Evolutionary conservation across 2,797 vertebrate species (phyloP).

Genomic region (Argyrosomus regius): DNA sequence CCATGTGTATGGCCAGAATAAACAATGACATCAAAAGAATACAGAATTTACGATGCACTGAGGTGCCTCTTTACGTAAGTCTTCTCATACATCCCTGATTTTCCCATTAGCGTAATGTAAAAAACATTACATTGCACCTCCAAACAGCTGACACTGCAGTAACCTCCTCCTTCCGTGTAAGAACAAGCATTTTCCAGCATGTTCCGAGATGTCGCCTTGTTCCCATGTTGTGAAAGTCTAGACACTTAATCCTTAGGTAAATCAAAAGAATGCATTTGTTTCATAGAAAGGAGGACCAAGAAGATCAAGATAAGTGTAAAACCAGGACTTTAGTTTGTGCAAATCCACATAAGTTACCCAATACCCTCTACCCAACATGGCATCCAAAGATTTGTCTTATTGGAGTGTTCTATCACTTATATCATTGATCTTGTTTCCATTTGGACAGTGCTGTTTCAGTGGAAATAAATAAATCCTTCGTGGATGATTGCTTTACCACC

Average conservation of each 20-base stretch:
- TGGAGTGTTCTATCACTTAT: conserved; percentile 4
- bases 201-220: conserved; percentile 8
- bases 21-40: conserved; percentile 16
- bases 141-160: conserved; percentile 16
- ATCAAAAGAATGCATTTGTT: conserved; percentile 49
- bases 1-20: neutral
- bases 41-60: conserved; percentile 5
- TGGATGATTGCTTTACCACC: conserved; percentile 64
- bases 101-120: conserved; percentile 52
- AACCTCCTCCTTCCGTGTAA: neutral
- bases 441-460: conserved; percentile 14
- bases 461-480: conserved; percentile 25
- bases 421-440: conserved; percentile 29
- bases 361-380: conserved; percentile 1
- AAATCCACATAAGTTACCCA: conserved; percentile 41
- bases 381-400: conserved; percentile 12
- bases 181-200: conserved; percentile 33
- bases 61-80: conserved; percentile 9
- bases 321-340: conserved; percentile 41
- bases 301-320: conserved; percentile 49
- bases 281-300: conserved; percentile 43
- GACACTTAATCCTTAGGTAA: conserved; percentile 37
- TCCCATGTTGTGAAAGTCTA: conserved; percentile 31
- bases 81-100: conserved; percentile 24
- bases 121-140: conserved; percentile 48